Evolutionary conservation across 2,113 vertebrate species (phyloP), one percentile per base, ranked within the genome.

Genomic region (Morphnarchus princeps): DNA sequence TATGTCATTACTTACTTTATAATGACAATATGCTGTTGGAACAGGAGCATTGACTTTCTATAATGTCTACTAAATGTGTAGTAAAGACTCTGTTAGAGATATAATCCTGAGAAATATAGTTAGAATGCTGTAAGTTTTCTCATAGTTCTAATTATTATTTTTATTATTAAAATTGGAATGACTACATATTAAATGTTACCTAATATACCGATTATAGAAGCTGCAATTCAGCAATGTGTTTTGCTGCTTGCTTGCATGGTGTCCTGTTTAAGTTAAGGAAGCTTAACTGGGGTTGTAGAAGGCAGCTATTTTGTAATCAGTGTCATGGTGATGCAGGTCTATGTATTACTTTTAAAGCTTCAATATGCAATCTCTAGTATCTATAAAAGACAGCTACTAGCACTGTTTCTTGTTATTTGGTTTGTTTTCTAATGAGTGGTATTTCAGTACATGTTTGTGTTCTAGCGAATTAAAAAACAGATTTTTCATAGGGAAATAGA

Each of bases 241-340:
- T 77, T 82, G 31, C 7, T 29, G 26, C 21, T 66, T 61, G 22
- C 9, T 66, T 84, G 4, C 65, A 38, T 49, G 5, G 1, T 31
- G 6, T n/a, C 7, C 14, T 77, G 18, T 63, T 85, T 50, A 73
- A 73, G 13, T 26, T 65, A 52, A 57, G 25, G 45, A 80, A 57
- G 5, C 8, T 65, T 69, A 47, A 57, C 5, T 34, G 14, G 8
- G 34, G 3, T 47, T 45, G 13, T 42, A 58, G 54, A 77, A 80
- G 24, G 5, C 10, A 89, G 12, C 5, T 6, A 28, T 79, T 69
- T 65, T 80, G 10, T n/a, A 76, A 65, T 50, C 47, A 52, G 12
- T 47, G 25, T 31, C 1, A 0, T 7, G 3, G 12, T 45, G 11
- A 61, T 38, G 3, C 13, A 50, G n/a, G 13, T 13, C 17, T 50